phyloP scores from a whole-genome alignment of 2,888 invertebrate species.

The Theristus sp. region DNA sequence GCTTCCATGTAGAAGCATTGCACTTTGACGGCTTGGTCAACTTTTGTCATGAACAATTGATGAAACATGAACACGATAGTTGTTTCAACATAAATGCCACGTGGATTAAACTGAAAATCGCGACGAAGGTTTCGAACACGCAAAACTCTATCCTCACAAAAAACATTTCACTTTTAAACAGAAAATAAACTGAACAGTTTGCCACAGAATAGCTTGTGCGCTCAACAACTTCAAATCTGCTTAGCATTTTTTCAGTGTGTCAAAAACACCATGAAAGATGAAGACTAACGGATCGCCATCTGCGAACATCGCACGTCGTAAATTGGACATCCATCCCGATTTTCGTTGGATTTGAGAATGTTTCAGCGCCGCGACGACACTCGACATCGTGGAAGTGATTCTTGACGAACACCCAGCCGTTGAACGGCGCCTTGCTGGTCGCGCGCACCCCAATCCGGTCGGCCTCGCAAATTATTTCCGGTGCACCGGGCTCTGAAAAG shows the following conservation, averaged over 20 bases:
- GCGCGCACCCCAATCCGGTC: conserved; percentile 28
- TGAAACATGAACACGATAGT: conserved; percentile 27
- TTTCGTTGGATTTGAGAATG: conserved; percentile 17
- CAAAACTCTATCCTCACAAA: not conserved
- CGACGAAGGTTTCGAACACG: no score
- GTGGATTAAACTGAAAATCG: conserved; percentile 19
- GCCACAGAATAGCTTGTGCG: no score
- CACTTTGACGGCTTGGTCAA: conserved; percentile 27
- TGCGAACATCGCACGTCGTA: conserved; percentile 23
- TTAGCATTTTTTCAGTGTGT: no score
- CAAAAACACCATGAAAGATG: no score
- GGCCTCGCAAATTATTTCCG: conserved; percentile 25
- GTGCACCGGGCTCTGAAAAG: conserved; percentile 21
- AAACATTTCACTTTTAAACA: no score
- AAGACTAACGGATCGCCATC: conserved; percentile 22
- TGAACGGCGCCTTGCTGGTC: conserved; percentile 25
- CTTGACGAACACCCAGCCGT: conserved; percentile 26
- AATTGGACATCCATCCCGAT: conserved; percentile 26
- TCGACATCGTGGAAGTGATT: conserved; percentile 16
- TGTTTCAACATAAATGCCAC: conserved; percentile 26
- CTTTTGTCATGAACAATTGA: conserved; percentile 25
- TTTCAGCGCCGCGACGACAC: conserved; percentile 22
- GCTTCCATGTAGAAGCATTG: conserved; percentile 27
- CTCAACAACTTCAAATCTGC: no score
- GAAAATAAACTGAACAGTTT: no score